Evolutionary conservation across 2,888 invertebrate genomes (phyloP).

Genomic region (Acanthosepion lycidas): DNA sequence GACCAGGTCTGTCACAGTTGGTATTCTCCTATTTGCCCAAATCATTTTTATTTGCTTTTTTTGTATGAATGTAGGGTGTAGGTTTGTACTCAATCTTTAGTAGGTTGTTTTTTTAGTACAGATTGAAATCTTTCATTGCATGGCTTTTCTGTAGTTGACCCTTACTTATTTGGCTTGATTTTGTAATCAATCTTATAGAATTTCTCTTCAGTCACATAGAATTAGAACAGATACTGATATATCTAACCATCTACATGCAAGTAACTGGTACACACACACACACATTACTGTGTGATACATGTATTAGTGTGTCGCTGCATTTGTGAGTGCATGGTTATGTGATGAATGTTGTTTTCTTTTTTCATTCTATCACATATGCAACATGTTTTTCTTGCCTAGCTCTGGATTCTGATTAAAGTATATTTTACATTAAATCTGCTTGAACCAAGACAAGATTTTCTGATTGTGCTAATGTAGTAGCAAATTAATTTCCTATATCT

Average conservation of each 20-base stretch:
- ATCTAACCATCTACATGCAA: background rate
- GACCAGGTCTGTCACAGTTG: background rate
- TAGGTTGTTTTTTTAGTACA: background rate
- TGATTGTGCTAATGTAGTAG: background rate
- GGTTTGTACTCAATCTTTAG: background rate
- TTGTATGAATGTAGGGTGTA: background rate
- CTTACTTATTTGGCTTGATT: background rate
- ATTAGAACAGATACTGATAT: background rate
- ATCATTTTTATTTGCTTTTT: background rate
- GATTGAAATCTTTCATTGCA: background rate
- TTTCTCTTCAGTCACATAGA: background rate
- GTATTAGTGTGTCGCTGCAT: background rate
- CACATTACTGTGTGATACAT: background rate
- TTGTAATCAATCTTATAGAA: background rate
- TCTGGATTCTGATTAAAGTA: background rate
- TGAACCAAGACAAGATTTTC: background rate
- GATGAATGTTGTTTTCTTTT: background rate
- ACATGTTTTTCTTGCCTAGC: background rate
- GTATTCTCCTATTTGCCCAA: background rate
- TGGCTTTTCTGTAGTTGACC: background rate
- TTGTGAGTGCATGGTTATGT: background rate
- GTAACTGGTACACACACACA: background rate
- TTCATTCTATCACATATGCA: background rate
- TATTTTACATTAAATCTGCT: background rate
- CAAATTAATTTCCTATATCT: background rate